These are phyloP conservation scores for Arenaria interpres DNA, from an alignment of 2,113 vertebrate genomes.

Conservation along the genomic window DNA sequence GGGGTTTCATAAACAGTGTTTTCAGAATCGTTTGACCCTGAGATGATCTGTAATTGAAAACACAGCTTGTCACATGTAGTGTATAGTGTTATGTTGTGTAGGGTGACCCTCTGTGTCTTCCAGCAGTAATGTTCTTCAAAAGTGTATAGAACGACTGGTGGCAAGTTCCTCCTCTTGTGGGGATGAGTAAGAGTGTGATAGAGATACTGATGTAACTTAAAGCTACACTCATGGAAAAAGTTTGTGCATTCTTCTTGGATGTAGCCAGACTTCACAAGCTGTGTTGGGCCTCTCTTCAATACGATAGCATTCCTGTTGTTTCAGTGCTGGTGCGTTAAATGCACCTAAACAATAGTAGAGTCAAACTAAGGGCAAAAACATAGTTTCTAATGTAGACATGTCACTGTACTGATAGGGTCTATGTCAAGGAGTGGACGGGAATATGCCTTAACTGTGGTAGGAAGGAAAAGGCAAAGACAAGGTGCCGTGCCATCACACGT, in stretches of 20 bases:
- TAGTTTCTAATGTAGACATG: not conserved
- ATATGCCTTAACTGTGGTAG: not conserved
- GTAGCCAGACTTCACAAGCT: not conserved
- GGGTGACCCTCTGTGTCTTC: not conserved
- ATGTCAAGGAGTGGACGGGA: not conserved
- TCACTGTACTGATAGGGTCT: not conserved
- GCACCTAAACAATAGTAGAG: not conserved
- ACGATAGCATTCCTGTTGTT: accelerated
- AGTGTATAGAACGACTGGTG: not conserved
- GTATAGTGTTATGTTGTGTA: not conserved
- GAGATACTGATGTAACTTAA: not conserved
- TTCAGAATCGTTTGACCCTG: not conserved
- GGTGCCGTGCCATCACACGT: accelerated
- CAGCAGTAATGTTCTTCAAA: not conserved
- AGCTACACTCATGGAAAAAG: not conserved
- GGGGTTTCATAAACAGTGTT: not conserved
- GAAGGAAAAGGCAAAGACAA: not conserved
- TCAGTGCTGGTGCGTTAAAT: not conserved
- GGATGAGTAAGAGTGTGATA: not conserved
- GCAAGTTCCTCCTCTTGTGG: not conserved
- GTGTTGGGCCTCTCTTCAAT: not conserved
- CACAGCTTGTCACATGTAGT: not conserved
- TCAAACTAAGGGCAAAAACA: not conserved
- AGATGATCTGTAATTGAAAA: not conserved
- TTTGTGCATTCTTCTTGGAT: not conserved